A percentile compares a stretch with the other conserved stretches of the same genome.
These are phyloP conservation scores for Cheiracanthium punctorium DNA, from an alignment of 2,888 invertebrate genomes.

Conservation along the genomic window DNA sequence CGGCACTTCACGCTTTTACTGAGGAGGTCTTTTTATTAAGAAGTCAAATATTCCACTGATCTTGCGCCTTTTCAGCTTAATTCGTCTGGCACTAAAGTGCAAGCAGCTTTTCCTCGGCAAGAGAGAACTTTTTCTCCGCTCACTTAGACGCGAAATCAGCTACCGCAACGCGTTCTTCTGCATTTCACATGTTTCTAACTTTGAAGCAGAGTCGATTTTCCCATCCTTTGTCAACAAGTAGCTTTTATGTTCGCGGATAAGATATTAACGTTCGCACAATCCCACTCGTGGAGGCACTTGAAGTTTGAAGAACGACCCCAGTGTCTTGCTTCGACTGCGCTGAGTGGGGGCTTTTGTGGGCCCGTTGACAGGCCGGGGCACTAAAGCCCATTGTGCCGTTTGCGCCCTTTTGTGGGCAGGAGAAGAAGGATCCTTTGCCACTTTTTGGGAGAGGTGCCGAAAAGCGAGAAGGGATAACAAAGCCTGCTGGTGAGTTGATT, in stretches of 20 bases:
- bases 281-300: constrained; percentile 38
- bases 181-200: constrained; percentile 3
- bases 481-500: constrained; percentile 56
- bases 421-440: constrained; percentile 20
- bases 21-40: neutral
- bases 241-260: constrained; percentile 26
- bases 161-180: neutral
- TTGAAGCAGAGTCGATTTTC: constrained; percentile 16
- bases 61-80: neutral
- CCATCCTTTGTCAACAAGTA: constrained; percentile 14
- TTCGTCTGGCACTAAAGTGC: neutral
- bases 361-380: constrained; percentile 58
- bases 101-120: neutral
- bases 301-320: constrained; percentile 51
- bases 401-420: constrained; percentile 33
- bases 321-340: constrained; percentile 63
- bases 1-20: too few relatives aligned
- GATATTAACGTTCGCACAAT: constrained; percentile 46
- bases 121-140: neutral
- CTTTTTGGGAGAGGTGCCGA: constrained; percentile 49
- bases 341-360: constrained; percentile 53
- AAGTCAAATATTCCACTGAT: neutral
- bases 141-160: neutral
- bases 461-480: constrained; percentile 46
- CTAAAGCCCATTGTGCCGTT: constrained; percentile 37